A percentile compares a stretch with the other conserved stretches of the same genome.
phyloP scores from a whole-genome alignment of 2,888 invertebrate genomes.

The Sminthurinus aureus region DNA sequence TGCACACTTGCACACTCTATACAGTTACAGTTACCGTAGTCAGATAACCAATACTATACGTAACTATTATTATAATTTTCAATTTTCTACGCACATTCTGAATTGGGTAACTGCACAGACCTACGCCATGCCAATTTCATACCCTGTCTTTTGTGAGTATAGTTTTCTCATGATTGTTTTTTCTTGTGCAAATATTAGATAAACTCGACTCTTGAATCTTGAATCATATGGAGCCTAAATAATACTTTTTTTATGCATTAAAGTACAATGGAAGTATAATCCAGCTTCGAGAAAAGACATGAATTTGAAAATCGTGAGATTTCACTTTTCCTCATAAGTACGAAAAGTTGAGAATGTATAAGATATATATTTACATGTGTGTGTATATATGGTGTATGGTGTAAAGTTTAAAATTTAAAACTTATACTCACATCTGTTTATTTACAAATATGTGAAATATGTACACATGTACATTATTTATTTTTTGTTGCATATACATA shows the following conservation, averaged over 20 bases:
- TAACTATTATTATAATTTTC: constrained; percentile 4
- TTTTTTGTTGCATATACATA: too few relatives aligned
- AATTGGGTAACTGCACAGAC: constrained; percentile 1
- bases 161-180: too few relatives aligned
- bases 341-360: not conserved
- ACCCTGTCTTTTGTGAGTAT: not conserved
- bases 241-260: not conserved
- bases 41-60: too few relatives aligned
- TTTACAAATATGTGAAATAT: too few relatives aligned
- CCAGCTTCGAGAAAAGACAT: not conserved
- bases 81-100: constrained; percentile 8
- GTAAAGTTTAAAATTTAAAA: too few relatives aligned
- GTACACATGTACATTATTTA: too few relatives aligned
- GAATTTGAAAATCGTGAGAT: constrained; percentile 23
- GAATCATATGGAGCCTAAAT: not conserved
- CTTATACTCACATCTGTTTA: not conserved
- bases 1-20: too few relatives aligned
- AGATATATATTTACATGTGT: not conserved
- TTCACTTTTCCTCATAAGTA: constrained; percentile 19
- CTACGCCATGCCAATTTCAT: not conserved
- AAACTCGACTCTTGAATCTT: too few relatives aligned
- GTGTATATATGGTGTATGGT: too few relatives aligned
- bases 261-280: not conserved
- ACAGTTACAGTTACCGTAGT: too few relatives aligned
- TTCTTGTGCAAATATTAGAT: too few relatives aligned